These are phyloP conservation scores for Zapus hudsonius DNA, from an alignment of 2,113 vertebrate genomes.

Conservation along the genomic window DNA sequence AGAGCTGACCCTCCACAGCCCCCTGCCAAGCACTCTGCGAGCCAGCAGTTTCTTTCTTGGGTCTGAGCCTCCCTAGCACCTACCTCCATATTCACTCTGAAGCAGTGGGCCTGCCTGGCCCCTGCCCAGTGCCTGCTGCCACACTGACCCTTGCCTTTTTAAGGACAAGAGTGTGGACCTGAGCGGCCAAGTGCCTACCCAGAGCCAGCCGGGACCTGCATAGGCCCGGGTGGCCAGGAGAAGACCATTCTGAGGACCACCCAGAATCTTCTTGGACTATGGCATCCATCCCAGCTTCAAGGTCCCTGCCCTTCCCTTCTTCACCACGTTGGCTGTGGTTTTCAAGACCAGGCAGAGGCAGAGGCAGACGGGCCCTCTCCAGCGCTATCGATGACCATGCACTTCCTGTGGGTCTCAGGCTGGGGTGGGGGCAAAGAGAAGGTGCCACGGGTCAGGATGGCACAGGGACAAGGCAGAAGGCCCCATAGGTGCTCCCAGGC, in stretches of 20 bases:
- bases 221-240: background rate
- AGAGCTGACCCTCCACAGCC: background rate
- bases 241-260: background rate
- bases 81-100: too few relatives aligned
- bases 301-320: too few relatives aligned
- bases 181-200: background rate
- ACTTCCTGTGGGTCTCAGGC: background rate
- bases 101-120: background rate
- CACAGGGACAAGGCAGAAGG: too few relatives aligned
- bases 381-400: rapidly evolving
- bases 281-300: background rate
- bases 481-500: background rate
- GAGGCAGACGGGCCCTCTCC: too few relatives aligned
- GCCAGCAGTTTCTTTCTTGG: background rate
- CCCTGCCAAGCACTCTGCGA: too few relatives aligned
- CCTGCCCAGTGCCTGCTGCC: background rate
- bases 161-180: background rate
- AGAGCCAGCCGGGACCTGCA: background rate
- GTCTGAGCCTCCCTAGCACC: background rate
- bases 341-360: too few relatives aligned
- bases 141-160: background rate
- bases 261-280: background rate
- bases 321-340: rapidly evolving
- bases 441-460: too few relatives aligned
- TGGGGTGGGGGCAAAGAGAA: background rate